These are phyloP conservation scores for Eurytoma adleriae DNA, from an alignment of 2,888 invertebrate species.

Conservation along the genomic window DNA sequence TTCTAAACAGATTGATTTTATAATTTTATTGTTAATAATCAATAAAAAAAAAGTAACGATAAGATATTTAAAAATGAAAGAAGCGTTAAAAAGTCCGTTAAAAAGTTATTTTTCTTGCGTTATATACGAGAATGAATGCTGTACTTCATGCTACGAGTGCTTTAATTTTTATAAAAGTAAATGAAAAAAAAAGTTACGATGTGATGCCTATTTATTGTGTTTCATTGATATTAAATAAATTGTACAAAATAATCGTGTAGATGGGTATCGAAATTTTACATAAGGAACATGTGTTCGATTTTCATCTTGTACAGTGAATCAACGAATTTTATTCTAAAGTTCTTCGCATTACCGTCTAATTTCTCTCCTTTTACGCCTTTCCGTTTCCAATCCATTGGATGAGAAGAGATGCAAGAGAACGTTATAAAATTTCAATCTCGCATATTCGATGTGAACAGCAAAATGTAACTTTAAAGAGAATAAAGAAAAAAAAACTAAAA, in stretches of 20 bases:
- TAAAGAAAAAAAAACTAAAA: slow-evolving; percentile 24
- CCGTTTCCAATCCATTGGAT: slow-evolving; percentile 2
- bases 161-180: slow-evolving; percentile 37
- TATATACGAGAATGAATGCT: slow-evolving; percentile 12
- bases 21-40: slow-evolving; percentile 26
- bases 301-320: slow-evolving; percentile 54
- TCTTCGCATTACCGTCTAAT: slow-evolving; percentile 45
- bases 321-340: slow-evolving; percentile 54
- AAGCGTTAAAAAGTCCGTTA: slow-evolving; percentile 17
- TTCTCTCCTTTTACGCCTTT: slow-evolving; percentile 45
- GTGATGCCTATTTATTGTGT: slow-evolving; percentile 41
- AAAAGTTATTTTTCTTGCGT: slow-evolving; percentile 19
- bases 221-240: slow-evolving; percentile 26
- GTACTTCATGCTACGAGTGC: slow-evolving; percentile 12
- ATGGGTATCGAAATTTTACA: slow-evolving; percentile 47
- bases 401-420: neutral
- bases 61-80: neutral
- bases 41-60: neutral
- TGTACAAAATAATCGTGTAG: slow-evolving; percentile 53
- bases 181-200: slow-evolving; percentile 16
- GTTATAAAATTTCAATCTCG: slow-evolving; percentile 36
- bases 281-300: slow-evolving; percentile 55
- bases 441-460: slow-evolving; percentile 38
- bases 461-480: too few relatives aligned
- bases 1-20: slow-evolving; percentile 23